phyloP scores from a whole-genome alignment of 1,140 invertebrate species.

The Diachasmimorpha longicaudata region DNA sequence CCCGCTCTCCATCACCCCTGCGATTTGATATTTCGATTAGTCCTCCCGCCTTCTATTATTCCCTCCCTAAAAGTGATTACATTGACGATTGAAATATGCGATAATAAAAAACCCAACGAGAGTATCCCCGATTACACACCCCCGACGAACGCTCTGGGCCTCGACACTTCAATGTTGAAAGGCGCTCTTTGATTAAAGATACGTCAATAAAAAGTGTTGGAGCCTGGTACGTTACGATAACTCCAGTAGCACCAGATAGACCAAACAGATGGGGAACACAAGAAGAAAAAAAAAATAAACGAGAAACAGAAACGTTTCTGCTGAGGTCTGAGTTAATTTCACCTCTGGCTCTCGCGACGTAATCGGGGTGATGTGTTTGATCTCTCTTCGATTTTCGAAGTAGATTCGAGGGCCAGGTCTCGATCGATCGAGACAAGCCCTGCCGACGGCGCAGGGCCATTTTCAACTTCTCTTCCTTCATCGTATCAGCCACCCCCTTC shows the following conservation, averaged over 20 bases:
- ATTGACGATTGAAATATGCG: not conserved
- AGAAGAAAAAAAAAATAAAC: constrained; percentile 1
- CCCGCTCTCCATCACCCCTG: not conserved
- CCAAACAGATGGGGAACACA: not conserved
- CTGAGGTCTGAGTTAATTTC: constrained; percentile 25
- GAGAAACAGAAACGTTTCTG: constrained; percentile 9
- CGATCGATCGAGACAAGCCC: constrained; percentile 16
- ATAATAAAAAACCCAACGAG: not conserved
- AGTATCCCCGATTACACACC: not conserved
- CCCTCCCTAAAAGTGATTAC: not conserved
- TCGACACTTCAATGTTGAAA: not conserved
- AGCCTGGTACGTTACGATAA: not conserved
- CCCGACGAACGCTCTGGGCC: not conserved
- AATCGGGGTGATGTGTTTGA: constrained; percentile 29
- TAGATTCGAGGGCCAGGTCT: not conserved
- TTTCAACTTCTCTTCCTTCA: constrained; percentile 7
- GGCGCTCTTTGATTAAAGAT: constrained; percentile 17
- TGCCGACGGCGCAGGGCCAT: constrained; percentile 8
- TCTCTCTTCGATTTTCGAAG: constrained; percentile 15
- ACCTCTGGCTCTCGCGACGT: constrained; percentile 7
- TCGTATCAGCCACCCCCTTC: not conserved
- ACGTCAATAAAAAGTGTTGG: constrained; percentile 17
- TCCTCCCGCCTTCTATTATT: not conserved
- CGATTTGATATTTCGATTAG: not conserved
- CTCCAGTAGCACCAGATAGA: not conserved